Conservation (phyloP, 1,140 invertebrate genomes). For the Drosophila sucinea region DNA sequence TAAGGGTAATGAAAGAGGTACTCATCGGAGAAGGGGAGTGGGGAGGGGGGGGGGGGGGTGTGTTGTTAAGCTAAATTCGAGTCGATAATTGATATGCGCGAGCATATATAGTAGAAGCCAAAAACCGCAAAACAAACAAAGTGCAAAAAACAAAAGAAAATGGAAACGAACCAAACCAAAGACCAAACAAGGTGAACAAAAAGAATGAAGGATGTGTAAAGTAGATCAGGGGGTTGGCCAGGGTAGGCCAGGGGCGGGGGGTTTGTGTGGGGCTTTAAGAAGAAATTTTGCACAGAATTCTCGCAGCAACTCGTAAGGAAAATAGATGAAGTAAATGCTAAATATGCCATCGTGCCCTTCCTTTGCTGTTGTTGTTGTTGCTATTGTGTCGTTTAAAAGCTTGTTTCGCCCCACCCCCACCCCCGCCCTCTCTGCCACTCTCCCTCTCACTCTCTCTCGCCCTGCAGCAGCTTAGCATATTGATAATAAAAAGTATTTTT, state of each 20-base stretch:
- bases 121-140: constrained; percentile 77
- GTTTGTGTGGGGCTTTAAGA: no score
- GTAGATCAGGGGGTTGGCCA: no score
- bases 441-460: not conserved
- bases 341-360: not conserved
- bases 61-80: constrained; percentile 60
- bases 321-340: not conserved
- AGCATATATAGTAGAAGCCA: constrained; percentile 62
- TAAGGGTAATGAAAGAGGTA: constrained; percentile 12
- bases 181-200: constrained; percentile 27
- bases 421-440: not conserved
- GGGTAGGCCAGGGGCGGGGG: no score
- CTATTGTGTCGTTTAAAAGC: constrained; percentile 42
- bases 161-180: not conserved
- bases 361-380: constrained; percentile 33
- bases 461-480: constrained; percentile 26
- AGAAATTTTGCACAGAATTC: no score
- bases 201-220: not conserved
- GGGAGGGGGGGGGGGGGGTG: constrained; percentile 11
- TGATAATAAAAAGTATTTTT: constrained; percentile 77
- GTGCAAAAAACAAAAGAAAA: constrained; percentile 34
- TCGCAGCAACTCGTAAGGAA: no score
- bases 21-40: not conserved
- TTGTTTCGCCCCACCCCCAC: constrained; percentile 19
- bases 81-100: constrained; percentile 76